Evolutionary conservation across 2,888 invertebrate species (phyloP).

Genomic region (Sympetrum striolatum): DNA sequence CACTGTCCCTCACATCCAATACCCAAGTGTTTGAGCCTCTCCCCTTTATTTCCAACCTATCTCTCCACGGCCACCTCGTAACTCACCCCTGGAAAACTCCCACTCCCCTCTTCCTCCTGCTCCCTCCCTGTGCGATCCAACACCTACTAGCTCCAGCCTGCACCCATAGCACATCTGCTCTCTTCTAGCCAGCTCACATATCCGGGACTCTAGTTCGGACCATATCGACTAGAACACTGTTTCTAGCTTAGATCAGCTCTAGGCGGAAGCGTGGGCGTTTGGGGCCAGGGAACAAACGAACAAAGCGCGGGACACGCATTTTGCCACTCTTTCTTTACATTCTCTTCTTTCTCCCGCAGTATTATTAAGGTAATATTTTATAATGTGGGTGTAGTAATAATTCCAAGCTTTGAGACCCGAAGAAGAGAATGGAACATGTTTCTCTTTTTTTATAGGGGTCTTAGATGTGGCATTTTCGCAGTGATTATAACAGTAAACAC

Average conservation of each 20-base stretch:
- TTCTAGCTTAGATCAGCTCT: constrained; percentile 18
- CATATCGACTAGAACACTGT: constrained; percentile 32
- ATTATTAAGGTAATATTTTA: too few relatives aligned
- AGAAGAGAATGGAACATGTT: too few relatives aligned
- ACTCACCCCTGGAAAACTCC: neutral
- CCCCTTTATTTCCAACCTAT: neutral
- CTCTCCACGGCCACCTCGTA: neutral
- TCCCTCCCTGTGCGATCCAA: neutral
- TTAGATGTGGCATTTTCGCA: too few relatives aligned
- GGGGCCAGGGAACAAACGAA: neutral
- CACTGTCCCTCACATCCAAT: neutral
- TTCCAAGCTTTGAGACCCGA: too few relatives aligned
- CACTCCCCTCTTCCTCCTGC: neutral
- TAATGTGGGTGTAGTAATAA: too few relatives aligned
- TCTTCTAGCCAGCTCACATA: constrained; percentile 32
- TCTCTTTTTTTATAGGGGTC: too few relatives aligned
- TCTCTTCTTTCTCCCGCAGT: too few relatives aligned
- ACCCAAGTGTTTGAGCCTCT: neutral
- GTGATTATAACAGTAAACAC: too few relatives aligned
- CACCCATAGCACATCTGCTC: constrained; percentile 7
- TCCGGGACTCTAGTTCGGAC: constrained; percentile 18
- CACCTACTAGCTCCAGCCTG: neutral
- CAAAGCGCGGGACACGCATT: neutral
- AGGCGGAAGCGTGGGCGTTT: neutral
- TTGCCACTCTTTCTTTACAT: neutral